Conservation (phyloP, 2,888 invertebrate genomes). For the Tiliacea citrago region DNA sequence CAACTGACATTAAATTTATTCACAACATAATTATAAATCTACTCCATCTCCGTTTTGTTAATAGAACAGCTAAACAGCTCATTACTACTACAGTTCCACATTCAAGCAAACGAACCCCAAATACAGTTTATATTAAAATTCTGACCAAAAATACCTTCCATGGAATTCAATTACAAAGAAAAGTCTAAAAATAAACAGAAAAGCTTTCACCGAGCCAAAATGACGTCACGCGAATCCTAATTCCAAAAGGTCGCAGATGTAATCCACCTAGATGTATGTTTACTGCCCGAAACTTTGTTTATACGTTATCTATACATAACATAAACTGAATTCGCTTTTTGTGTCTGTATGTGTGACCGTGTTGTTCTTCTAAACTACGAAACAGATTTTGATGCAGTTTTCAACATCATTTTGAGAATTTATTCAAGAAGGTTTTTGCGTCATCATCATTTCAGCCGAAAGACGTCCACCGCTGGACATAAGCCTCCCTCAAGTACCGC, state of each 20-base stretch:
- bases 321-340: conserved; percentile 4
- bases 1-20: too few species aligned
- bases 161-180: conserved; percentile 12
- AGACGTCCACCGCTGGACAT: too few species aligned
- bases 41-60: too few species aligned
- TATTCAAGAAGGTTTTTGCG: not conserved
- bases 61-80: not conserved
- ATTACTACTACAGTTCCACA: not conserved
- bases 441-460: too few species aligned
- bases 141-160: conserved; percentile 8
- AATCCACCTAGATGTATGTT: conserved; percentile 19
- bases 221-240: conserved; percentile 43
- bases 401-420: not conserved
- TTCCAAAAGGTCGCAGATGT: conserved; percentile 40
- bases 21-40: too few species aligned
- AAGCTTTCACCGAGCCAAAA: conserved; percentile 25
- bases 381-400: not conserved
- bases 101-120: not conserved
- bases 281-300: conserved; percentile 42
- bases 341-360: not conserved
- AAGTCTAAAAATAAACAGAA: conserved; percentile 44
- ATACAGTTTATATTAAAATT: not conserved
- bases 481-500: too few species aligned
- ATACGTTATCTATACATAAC: conserved; percentile 30
- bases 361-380: not conserved